Evolutionary conservation across 1,140 invertebrate genomes (phyloP).

Genomic region (Eupeodes corollae): DNA sequence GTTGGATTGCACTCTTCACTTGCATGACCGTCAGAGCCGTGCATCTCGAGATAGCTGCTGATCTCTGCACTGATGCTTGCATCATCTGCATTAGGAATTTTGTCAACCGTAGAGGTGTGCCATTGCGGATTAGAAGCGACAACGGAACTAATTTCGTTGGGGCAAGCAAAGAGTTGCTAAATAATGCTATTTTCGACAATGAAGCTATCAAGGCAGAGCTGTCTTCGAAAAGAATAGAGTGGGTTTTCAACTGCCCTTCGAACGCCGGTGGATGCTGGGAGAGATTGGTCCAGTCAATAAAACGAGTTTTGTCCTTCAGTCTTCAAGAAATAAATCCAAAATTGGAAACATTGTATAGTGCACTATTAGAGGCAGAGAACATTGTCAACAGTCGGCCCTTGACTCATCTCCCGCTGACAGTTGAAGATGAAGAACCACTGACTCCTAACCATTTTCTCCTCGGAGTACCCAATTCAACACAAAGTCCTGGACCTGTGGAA

Average conservation of each 20-base stretch:
- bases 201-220: slow-evolving; percentile 2
- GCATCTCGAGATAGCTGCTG: slow-evolving; percentile 5
- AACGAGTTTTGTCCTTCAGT: slow-evolving; percentile 9
- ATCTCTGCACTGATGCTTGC: slow-evolving; percentile 6
- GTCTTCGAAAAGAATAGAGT: slow-evolving; percentile 1
- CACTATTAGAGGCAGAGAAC: slow-evolving; percentile 19
- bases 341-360: slow-evolving; percentile 14
- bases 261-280: slow-evolving; percentile 19
- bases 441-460: slow-evolving; percentile 7
- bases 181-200: neutral
- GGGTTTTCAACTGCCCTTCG: slow-evolving; percentile 6
- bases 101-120: slow-evolving; percentile 4
- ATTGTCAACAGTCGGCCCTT: slow-evolving; percentile 15
- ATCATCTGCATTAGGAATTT: slow-evolving; percentile 6
- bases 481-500: slow-evolving; percentile 1
- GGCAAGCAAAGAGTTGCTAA: neutral
- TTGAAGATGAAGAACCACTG: slow-evolving; percentile 12
- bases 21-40: slow-evolving; percentile 7
- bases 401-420: slow-evolving; percentile 16
- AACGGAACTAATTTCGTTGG: slow-evolving; percentile 9
- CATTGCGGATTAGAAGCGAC: slow-evolving; percentile 2
- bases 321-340: slow-evolving; percentile 13
- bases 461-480: slow-evolving; percentile 2
- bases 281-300: slow-evolving; percentile 12
- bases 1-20: slow-evolving; percentile 3